Evolutionary conservation across 2,888 invertebrate species (phyloP), one percentile per base, ranked within the genome.

Genomic region (Phytoseiulus persimilis): DNA sequence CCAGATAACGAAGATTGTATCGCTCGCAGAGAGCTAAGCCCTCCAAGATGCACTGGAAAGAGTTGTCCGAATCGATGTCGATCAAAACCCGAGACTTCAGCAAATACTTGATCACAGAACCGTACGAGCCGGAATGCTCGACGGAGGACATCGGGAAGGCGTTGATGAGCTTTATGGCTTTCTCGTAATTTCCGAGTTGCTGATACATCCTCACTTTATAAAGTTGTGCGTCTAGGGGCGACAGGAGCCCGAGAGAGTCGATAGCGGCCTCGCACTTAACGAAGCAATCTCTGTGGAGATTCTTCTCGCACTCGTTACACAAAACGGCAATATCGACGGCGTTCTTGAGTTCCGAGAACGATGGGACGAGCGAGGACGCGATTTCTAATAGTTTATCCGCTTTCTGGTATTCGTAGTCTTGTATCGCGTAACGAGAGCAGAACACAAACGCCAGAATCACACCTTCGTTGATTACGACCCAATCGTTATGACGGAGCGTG

Each of bases 401-500:
- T 87, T 32, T 87, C 33, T 32, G 33, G 18, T 87, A 87, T 1
- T 87, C 87, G 18, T 87, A 87, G 87, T 87, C 87, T 31, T 39
- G 87, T 87, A 87, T 45, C 23, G 87, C 87, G 33, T 87, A 87
- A n/a, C 87, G 87, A 11, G 87, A 33, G 32, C 32, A n/a, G 33
- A 87, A 87, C 33, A 87, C 87, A n/a, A 87, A 87, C n/a, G 87
- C 87, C 23, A 87, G 28, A 1, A 87, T 87, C 28, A 45, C 45
- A n/a, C 33, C 33, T 87, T 87, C 87, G 87, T 87, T 87, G 33
- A 87, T 45, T 18, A 87, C 32, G 11, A 87, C 33, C 87, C 87
- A 87, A 33, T 87, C 87, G 28, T 45, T 28, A 45, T 87, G 87
- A 87, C 39, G n/a, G 0, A 9, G 87, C n/a, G 32, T 87, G n/a